Base-by-base conservation (phyloP, 2,888 invertebrate species). In the Zeuzera pyrina region DNA sequence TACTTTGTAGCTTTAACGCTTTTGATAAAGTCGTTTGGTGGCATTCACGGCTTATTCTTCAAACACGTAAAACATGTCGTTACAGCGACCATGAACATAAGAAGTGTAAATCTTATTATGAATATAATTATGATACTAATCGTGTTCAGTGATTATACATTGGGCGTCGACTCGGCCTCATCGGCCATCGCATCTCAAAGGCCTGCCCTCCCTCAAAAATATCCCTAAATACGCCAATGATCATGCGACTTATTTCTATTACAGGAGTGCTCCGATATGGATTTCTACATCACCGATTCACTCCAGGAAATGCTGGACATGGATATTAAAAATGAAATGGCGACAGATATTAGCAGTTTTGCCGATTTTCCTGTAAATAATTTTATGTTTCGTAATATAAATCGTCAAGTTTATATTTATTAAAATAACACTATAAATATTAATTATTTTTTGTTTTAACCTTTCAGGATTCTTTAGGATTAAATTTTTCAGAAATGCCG, bases 231-330 rank as follows among this genome's bases (percentile, higher is more conserved):
- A n/a, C n/a, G n/a, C n/a, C n/a, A n/a, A n/a, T n/a, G n/a, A n/a
- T n/a, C n/a, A n/a, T n/a, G n/a, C n/a, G n/a, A n/a, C n/a, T n/a
- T n/a, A n/a, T n/a, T 45, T 48, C 52, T 43, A 34, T 74, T 74
- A 15, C 60, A 87, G 87, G 84, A 79, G 63, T 77, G 85, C 58
- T 81, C 84, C 47, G 85, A 85, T 52, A 87, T 87, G 68, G 88
- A 88, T 63, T 77, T 88, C 41, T 88, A 87, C 52, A 87, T 88
- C 60, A 87, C 88, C 16, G 88, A 88, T 62, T 92, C 93, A 30
- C 87, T 95, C 56, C 93, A 94, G 68, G 95, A 95, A 60, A 93
- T 95, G 91, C 86, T 95, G 43, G 94, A 95, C 60, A 91, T 93
- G 68, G 95, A 95, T 62, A 93, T 95, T 41, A 92, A 93, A 62